A percentile compares a stretch with the other conserved stretches of the same genome.
Conservation (phyloP, 2,113 vertebrate species). For the Microtus oregoni region DNA sequence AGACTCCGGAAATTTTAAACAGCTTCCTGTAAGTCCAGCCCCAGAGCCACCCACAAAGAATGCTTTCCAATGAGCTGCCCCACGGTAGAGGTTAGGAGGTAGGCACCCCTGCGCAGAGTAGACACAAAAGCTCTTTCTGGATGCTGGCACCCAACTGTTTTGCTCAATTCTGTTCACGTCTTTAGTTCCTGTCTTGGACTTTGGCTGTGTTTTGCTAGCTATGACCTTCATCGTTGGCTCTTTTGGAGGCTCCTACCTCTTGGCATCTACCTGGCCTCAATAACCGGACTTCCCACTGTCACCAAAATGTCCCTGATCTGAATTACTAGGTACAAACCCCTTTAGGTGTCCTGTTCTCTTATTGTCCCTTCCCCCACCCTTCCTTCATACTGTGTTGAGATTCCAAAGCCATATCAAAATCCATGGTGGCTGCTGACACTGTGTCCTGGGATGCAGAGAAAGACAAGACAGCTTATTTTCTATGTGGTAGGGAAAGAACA, state of each 20-base stretch:
- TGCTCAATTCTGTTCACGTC: background rate
- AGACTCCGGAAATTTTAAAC: background rate
- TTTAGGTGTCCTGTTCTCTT: background rate
- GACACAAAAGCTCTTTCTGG: background rate
- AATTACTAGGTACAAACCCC: background rate
- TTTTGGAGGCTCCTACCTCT: background rate
- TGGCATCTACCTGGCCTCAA: background rate
- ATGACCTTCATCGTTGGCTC: background rate
- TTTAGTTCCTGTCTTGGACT: conserved; percentile 12
- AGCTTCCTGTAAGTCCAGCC: background rate
- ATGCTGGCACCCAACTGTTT: background rate
- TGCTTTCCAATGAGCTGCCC: background rate
- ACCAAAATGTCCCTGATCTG: background rate
- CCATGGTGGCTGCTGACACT: background rate
- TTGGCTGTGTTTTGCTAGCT: conserved; percentile 27
- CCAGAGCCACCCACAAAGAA: background rate
- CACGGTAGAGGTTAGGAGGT: rapidly evolving
- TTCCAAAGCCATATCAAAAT: background rate
- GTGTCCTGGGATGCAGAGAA: background rate
- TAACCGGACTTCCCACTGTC: background rate
- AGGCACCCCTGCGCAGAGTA: rapidly evolving
- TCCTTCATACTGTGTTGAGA: background rate
- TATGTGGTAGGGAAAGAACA: background rate
- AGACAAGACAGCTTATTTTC: background rate
- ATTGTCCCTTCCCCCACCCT: background rate